Conservation (phyloP, 1,140 invertebrate genomes). For the Drosophila elegans region DNA sequence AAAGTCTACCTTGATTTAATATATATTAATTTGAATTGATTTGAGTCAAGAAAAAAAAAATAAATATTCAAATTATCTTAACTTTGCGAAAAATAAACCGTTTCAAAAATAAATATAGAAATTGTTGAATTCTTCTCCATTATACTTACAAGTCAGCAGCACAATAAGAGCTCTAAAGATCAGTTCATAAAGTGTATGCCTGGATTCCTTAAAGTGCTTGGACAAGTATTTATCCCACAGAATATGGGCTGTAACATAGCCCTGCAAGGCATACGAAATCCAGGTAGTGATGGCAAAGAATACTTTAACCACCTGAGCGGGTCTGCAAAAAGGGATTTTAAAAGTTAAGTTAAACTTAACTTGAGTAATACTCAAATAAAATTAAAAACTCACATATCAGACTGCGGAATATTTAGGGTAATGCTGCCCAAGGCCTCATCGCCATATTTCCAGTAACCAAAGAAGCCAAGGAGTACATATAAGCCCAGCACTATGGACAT, state of each 20-base stretch:
- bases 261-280: conserved; percentile 96
- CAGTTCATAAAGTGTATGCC: conserved; percentile 87
- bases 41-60: too few relatives aligned
- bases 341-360: not conserved
- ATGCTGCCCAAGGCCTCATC: conserved; percentile 88
- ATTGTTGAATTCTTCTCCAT: too few relatives aligned
- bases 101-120: too few relatives aligned
- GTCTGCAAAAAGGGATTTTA: conserved; percentile 86
- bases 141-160: conserved; percentile 89
- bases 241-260: conserved; percentile 96
- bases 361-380: not conserved
- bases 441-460: conserved; percentile 93
- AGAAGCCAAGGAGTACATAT: conserved; percentile 92
- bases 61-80: too few relatives aligned
- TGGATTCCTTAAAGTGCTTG: conserved; percentile 86
- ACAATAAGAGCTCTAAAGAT: conserved; percentile 88
- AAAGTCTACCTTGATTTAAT: too few relatives aligned
- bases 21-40: too few relatives aligned
- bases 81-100: too few relatives aligned
- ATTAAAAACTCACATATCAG: conserved; percentile 83
- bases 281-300: conserved; percentile 95
- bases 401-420: conserved; percentile 89
- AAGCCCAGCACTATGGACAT: conserved; percentile 91
- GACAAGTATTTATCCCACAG: conserved; percentile 92
- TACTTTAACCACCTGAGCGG: conserved; percentile 92